Conservation (phyloP, 2,888 invertebrate genomes). For the Pogonocherus hispidulus region DNA sequence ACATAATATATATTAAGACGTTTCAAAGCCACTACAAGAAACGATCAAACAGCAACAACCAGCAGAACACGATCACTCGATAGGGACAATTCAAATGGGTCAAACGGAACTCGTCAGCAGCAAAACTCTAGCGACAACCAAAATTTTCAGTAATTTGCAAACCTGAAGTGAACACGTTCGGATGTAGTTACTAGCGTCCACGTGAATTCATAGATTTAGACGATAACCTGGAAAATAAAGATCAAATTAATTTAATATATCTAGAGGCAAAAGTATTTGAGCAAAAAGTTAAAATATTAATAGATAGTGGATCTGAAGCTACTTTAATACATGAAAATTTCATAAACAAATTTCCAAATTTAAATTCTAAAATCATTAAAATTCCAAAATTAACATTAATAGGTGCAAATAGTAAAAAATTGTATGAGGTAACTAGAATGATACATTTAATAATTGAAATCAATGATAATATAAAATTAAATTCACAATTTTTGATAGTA, state of each 20-base stretch:
- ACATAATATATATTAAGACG: no score
- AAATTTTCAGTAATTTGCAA: not conserved
- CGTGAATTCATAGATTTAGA: not conserved
- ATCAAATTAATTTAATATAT: not conserved
- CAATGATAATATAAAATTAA: not conserved
- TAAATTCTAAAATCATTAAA: constrained; percentile 13
- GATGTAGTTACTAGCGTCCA: not conserved
- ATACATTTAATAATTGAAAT: not conserved
- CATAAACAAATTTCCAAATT: not conserved
- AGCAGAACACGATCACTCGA: not conserved
- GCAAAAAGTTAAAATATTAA: not conserved
- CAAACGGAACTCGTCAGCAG: no score
- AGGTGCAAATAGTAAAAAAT: constrained; percentile 16
- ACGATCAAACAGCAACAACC: not conserved
- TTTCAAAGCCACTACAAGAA: no score
- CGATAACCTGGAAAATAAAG: not conserved
- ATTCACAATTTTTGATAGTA: not conserved
- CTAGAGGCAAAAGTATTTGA: not conserved
- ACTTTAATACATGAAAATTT: not conserved
- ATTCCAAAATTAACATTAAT: constrained; percentile 10
- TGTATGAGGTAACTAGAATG: not conserved
- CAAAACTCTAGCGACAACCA: not conserved
- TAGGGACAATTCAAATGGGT: not conserved
- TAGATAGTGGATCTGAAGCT: not conserved
- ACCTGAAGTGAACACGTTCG: not conserved